Percentiles rank a stretch among this genome's conserved stretches.
These are phyloP conservation scores for Bryconaethiops microstoma DNA, from an alignment of 2,797 vertebrate species.

Conservation along the genomic window DNA sequence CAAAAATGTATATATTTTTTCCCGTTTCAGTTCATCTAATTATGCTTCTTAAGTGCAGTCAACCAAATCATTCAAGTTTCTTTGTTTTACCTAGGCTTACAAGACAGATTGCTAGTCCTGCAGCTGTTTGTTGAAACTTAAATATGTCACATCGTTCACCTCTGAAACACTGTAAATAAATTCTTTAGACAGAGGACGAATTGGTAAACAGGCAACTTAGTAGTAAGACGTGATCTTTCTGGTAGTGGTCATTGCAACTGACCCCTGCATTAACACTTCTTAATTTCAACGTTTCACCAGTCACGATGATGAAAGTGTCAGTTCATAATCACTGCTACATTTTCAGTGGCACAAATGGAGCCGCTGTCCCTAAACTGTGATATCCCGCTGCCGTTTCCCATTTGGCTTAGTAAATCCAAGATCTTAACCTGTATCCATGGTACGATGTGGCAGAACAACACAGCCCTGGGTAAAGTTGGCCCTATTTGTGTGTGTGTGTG, in stretches of 20 bases:
- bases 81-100: neutral
- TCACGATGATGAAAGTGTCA: neutral
- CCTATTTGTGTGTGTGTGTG: neutral
- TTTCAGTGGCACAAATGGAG: slow-evolving; percentile 32
- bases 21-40: neutral
- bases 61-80: neutral
- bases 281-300: neutral
- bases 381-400: slow-evolving; percentile 13
- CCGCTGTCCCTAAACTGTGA: slow-evolving; percentile 43
- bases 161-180: neutral
- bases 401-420: neutral
- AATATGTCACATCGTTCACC: neutral
- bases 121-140: neutral
- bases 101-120: neutral
- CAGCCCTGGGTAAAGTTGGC: neutral
- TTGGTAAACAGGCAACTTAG: neutral
- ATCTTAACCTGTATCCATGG: neutral
- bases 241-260: slow-evolving; percentile 1
- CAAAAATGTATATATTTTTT: neutral
- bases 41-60: neutral
- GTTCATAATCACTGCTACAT: slow-evolving; percentile 24
- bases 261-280: neutral
- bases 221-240: slow-evolving; percentile 5
- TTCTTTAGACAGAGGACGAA: neutral
- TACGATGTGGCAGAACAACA: slow-evolving; percentile 4